phyloP scores from a whole-genome alignment of 1,140 invertebrate genomes.

The Drosophila rufa region DNA sequence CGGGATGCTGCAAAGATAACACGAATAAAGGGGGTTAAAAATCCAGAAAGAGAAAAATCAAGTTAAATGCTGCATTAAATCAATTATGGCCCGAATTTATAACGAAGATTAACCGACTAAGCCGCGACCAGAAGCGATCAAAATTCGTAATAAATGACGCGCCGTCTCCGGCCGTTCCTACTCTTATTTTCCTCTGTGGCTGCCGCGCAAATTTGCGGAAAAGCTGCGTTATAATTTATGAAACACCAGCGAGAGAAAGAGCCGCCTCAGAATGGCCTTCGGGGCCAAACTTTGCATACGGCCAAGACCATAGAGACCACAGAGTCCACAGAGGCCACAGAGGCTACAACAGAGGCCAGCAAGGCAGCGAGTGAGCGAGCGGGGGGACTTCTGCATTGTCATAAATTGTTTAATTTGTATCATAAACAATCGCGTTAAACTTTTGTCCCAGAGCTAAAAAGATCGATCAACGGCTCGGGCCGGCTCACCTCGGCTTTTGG shows the following conservation, averaged over 20 bases:
- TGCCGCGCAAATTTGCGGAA: slow-evolving; percentile 71
- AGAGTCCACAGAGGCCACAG: slow-evolving; percentile 25
- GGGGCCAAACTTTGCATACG: slow-evolving; percentile 74
- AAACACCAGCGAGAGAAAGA: slow-evolving; percentile 65
- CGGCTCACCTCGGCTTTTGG: slow-evolving; percentile 23
- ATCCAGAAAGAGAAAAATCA: slow-evolving; percentile 66
- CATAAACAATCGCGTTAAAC: slow-evolving; percentile 85
- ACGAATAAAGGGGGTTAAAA: slow-evolving; percentile 50
- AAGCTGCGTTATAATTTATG: slow-evolving; percentile 84
- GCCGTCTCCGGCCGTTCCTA: slow-evolving; percentile 42
- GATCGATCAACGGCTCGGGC: slow-evolving; percentile 77
- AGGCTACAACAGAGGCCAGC: slow-evolving; percentile 1
- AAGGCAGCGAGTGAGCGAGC: not conserved
- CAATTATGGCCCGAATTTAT: slow-evolving; percentile 84
- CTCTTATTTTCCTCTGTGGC: slow-evolving; percentile 41
- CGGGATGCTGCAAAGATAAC: slow-evolving; percentile 85
- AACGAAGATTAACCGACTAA: slow-evolving; percentile 80
- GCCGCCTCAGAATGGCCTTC: slow-evolving; percentile 60
- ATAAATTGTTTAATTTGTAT: slow-evolving; percentile 86
- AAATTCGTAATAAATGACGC: slow-evolving; percentile 85
- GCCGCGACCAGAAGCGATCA: slow-evolving; percentile 83
- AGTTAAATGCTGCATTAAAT: slow-evolving; percentile 84
- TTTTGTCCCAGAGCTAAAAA: slow-evolving; percentile 85
- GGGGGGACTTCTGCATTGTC: slow-evolving; percentile 74
- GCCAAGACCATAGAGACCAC: slow-evolving; percentile 48